These are phyloP conservation scores for Chesias legatella DNA, from an alignment of 2,888 invertebrate genomes.

Conservation along the genomic window DNA sequence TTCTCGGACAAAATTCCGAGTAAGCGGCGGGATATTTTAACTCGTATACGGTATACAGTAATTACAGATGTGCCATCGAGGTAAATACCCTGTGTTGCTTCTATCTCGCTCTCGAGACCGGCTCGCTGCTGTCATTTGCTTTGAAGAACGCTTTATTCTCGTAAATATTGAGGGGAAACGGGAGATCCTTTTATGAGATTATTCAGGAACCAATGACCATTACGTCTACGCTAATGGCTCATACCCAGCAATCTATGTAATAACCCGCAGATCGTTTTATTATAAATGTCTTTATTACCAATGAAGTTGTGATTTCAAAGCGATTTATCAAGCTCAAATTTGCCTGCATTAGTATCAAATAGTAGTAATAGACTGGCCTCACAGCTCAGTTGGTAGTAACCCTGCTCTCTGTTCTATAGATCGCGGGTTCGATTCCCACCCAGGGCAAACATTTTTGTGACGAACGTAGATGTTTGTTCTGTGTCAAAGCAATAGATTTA, in stretches of 20 bases:
- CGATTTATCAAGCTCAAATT: slow-evolving; percentile 7
- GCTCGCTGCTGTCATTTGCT: slow-evolving; percentile 61
- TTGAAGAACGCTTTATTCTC: slow-evolving; percentile 57
- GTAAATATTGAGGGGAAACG: slow-evolving; percentile 51
- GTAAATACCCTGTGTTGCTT: slow-evolving; percentile 58
- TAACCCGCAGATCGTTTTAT: slow-evolving; percentile 32
- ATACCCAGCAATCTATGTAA: slow-evolving; percentile 53
- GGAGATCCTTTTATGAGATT: slow-evolving; percentile 53
- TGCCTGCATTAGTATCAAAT: not conserved
- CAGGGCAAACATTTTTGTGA: too few relatives aligned
- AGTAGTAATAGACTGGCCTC: not conserved
- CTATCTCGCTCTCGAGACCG: slow-evolving; percentile 49
- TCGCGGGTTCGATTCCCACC: too few relatives aligned
- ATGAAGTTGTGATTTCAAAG: slow-evolving; percentile 31
- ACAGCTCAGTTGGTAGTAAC: too few relatives aligned
- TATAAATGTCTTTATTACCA: slow-evolving; percentile 19
- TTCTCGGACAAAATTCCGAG: slow-evolving; percentile 48
- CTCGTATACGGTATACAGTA: slow-evolving; percentile 63
- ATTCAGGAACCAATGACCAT: slow-evolving; percentile 47
- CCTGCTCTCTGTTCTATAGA: too few relatives aligned
- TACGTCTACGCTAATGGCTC: slow-evolving; percentile 52
- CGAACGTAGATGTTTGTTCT: too few relatives aligned
- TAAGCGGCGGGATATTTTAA: slow-evolving; percentile 66
- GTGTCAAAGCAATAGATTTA: too few relatives aligned
- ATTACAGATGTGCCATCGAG: slow-evolving; percentile 72